Percentiles rank a stretch among this genome's conserved stretches.
Evolutionary conservation across 2,113 vertebrate species (phyloP).

Genomic region (Bucco capensis): DNA sequence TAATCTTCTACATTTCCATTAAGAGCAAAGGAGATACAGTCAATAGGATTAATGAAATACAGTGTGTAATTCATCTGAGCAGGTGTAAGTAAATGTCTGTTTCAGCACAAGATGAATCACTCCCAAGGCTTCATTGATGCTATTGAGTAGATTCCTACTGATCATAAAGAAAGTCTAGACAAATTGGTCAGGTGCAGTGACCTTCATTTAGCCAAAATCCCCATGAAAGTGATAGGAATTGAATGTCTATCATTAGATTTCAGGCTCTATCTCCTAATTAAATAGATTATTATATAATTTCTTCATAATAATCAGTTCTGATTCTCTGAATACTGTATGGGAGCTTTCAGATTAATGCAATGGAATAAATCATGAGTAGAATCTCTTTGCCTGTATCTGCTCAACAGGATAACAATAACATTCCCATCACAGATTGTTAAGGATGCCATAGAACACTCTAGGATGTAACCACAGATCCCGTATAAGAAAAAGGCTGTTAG

Average conservation of each 20-base stretch:
- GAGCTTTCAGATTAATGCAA: background rate
- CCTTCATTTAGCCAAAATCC: background rate
- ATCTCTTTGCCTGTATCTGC: background rate
- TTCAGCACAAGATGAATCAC: background rate
- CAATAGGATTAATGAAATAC: background rate
- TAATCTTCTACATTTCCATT: background rate
- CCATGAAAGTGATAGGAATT: background rate
- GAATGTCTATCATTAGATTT: background rate
- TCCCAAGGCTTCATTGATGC: background rate
- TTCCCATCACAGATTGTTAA: background rate
- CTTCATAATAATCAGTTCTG: background rate
- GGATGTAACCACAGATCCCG: background rate
- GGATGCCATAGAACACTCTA: background rate
- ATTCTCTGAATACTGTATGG: background rate
- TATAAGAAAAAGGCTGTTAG: background rate
- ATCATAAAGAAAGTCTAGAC: background rate
- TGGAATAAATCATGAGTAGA: background rate
- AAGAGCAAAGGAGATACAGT: background rate
- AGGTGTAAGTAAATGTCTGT: background rate
- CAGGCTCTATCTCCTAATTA: background rate
- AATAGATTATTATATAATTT: background rate
- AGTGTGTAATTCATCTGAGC: background rate
- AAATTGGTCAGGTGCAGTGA: background rate
- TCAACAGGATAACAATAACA: background rate
- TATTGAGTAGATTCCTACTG: background rate